These are phyloP conservation scores for Hydrolagus colliei DNA, from an alignment of 2,797 vertebrate genomes.

Conservation along the genomic window DNA sequence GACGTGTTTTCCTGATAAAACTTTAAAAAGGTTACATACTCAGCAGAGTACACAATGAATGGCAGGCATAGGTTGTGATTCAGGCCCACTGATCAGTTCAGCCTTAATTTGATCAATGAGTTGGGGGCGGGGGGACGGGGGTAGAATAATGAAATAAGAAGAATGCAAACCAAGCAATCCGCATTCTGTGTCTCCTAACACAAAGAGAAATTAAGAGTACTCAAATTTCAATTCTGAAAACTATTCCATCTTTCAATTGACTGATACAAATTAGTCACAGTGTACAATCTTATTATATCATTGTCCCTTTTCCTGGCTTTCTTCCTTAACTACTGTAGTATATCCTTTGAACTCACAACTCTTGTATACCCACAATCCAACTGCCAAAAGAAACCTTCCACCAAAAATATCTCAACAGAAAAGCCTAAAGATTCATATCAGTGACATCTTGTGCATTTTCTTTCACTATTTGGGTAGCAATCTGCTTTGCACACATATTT, in stretches of 20 bases:
- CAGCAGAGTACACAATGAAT: not conserved
- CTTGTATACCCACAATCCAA: not conserved
- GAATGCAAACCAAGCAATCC: not conserved
- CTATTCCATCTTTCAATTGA: too few species aligned
- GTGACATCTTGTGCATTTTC: not conserved
- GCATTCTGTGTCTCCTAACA: too few species aligned
- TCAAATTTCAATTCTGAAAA: too few species aligned
- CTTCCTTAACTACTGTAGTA: not conserved
- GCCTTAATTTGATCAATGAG: not conserved
- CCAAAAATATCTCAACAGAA: not conserved
- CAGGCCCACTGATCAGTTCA: too few species aligned
- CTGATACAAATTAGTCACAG: not conserved
- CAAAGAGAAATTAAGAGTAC: too few species aligned
- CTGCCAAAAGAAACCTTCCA: not conserved
- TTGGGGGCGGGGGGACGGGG: too few species aligned
- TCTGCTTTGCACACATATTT: not conserved
- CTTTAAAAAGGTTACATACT: not conserved
- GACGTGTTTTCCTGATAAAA: not conserved
- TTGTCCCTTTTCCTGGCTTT: not conserved
- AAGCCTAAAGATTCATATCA: not conserved
- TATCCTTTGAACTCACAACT: not conserved
- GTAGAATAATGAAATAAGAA: not conserved
- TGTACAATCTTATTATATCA: not conserved
- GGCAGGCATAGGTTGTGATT: too few species aligned
- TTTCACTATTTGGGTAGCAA: not conserved